Conservation (phyloP, 2,888 invertebrate species). For the Chalcosyrphus nemorum region DNA sequence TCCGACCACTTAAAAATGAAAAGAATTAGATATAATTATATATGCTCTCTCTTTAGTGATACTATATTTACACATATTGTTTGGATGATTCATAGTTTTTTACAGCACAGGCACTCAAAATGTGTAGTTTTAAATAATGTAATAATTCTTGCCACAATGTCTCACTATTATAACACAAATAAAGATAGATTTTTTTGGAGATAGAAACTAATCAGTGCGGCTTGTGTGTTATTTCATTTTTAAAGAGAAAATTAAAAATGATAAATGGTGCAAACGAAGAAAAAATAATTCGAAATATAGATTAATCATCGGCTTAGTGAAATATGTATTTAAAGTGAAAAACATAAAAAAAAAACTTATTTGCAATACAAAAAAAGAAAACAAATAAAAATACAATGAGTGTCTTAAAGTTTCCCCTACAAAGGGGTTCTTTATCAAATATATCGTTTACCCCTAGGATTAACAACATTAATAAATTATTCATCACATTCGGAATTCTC, state of each 20-base stretch:
- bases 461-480: constrained; percentile 49
- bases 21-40: constrained; percentile 21
- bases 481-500: constrained; percentile 67
- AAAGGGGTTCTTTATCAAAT: constrained; percentile 43
- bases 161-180: constrained; percentile 4
- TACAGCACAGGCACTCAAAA: neutral
- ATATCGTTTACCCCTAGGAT: neutral
- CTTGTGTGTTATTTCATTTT: neutral
- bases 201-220: neutral
- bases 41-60: constrained; percentile 1
- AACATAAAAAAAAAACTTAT: neutral
- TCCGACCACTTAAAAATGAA: neutral
- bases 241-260: constrained; percentile 16
- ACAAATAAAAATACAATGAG: constrained; percentile 75
- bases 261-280: neutral
- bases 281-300: neutral
- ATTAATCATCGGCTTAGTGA: constrained; percentile 16
- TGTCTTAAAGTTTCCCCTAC: constrained; percentile 76
- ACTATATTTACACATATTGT: neutral
- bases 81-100: constrained; percentile 7
- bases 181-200: neutral
- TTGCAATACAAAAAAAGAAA: constrained; percentile 8
- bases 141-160: neutral
- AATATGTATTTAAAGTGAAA: constrained; percentile 38
- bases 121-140: neutral